These are phyloP conservation scores for Acipenser oxyrinchus DNA, from an alignment of 2,797 vertebrate species.

Conservation along the genomic window DNA sequence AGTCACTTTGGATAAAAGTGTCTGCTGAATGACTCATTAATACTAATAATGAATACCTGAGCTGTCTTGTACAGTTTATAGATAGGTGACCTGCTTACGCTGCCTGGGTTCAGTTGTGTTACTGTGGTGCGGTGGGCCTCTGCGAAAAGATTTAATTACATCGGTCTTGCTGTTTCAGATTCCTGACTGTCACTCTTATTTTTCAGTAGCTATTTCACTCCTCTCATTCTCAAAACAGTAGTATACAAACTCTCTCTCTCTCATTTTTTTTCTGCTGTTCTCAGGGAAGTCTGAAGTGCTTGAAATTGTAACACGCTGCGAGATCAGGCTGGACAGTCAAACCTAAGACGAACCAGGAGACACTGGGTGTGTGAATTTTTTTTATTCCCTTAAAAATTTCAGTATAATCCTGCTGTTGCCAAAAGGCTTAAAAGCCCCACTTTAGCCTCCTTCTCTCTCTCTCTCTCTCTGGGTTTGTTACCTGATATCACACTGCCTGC, in stretches of 20 bases:
- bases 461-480: neutral
- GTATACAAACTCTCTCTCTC: slow-evolving; percentile 10
- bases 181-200: no score
- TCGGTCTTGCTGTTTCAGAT: no score
- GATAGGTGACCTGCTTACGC: no score
- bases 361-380: slow-evolving; percentile 28
- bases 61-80: no score
- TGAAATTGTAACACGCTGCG: slow-evolving; percentile 36
- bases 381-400: slow-evolving; percentile 38
- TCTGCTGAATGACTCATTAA: no score
- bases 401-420: slow-evolving; percentile 20
- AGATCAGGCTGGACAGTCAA: slow-evolving; percentile 36
- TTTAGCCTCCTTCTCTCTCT: neutral
- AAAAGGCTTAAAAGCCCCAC: slow-evolving; percentile 50
- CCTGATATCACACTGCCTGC: neutral
- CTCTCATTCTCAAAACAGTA: neutral
- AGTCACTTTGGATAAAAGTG: no score
- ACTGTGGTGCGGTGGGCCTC: no score
- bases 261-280: slow-evolving; percentile 10
- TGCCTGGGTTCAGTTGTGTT: no score
- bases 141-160: no score
- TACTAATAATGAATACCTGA: no score
- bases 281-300: slow-evolving; percentile 14
- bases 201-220: no score
- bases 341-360: slow-evolving; percentile 48